A percentile compares a stretch with the other conserved stretches of the same genome.
phyloP scores from a whole-genome alignment of 2,113 vertebrate species.

The Bettongia penicillata region DNA sequence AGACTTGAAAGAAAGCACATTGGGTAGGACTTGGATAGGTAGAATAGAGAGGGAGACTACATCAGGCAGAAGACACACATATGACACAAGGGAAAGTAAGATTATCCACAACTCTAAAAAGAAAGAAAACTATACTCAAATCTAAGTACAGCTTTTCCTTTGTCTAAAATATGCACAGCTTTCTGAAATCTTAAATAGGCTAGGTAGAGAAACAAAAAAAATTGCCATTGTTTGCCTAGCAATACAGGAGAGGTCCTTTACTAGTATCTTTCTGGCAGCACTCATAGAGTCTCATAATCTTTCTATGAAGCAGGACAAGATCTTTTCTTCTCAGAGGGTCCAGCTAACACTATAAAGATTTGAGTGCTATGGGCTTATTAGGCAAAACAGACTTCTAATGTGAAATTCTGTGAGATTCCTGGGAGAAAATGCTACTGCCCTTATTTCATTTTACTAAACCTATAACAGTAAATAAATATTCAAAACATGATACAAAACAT shows the following conservation, averaged over 20 bases:
- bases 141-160: neutral
- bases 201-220: constrained; percentile 29
- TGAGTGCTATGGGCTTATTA: constrained; percentile 1
- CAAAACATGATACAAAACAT: neutral
- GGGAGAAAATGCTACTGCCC: neutral
- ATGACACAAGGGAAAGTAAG: constrained; percentile 4
- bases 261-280: neutral
- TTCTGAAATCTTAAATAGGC: constrained; percentile 3
- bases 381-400: neutral
- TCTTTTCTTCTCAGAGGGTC: neutral
- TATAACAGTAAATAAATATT: neutral
- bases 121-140: neutral
- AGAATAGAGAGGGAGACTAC: neutral
- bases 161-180: neutral
- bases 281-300: neutral
- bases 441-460: neutral
- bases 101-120: neutral
- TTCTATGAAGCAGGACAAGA: neutral
- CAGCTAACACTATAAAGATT: neutral
- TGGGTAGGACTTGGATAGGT: neutral
- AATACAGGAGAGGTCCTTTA: neutral
- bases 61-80: neutral
- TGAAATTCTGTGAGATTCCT: neutral
- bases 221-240: neutral
- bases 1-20: neutral